Conservation (phyloP, 2,888 invertebrate species). For the Clepsis dumicolana region DNA sequence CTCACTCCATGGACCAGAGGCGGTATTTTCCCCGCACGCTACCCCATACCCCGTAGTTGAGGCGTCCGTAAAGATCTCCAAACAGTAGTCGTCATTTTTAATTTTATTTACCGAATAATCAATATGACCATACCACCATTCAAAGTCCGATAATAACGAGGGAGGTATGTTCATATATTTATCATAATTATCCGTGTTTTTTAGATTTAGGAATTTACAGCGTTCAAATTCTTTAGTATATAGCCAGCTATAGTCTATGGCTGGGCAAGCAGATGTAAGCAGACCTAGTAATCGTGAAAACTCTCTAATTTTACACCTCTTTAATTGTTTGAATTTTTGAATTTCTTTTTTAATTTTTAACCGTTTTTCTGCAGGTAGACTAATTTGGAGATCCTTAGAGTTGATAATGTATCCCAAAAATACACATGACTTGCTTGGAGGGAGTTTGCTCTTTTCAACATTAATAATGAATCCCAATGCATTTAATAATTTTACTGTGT, state of each 20-base stretch:
- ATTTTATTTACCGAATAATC: slow-evolving; percentile 4
- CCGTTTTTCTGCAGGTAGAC: slow-evolving; percentile 29
- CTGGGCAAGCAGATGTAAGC: slow-evolving; percentile 34
- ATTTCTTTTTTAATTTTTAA: slow-evolving; percentile 17
- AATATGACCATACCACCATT: background rate
- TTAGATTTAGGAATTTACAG: slow-evolving; percentile 20
- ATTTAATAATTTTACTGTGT: background rate
- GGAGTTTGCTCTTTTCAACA: slow-evolving; percentile 14
- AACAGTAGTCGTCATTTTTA: slow-evolving; percentile 5
- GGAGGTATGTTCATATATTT: background rate
- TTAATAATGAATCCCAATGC: slow-evolving; percentile 31
- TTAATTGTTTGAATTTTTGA: background rate
- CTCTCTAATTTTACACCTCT: slow-evolving; percentile 20
- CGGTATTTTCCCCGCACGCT: background rate
- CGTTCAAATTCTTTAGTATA: slow-evolving; percentile 22
- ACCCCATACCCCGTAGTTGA: background rate
- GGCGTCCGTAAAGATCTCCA: slow-evolving; percentile 14
- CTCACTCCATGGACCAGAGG: background rate
- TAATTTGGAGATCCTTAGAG: slow-evolving; percentile 18
- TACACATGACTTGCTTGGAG: slow-evolving; percentile 9
- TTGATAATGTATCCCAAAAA: slow-evolving; percentile 33
- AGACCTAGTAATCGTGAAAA: slow-evolving; percentile 38
- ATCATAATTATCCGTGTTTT: slow-evolving; percentile 1
- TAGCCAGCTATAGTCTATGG: slow-evolving; percentile 24
- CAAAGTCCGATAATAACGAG: background rate